Percentiles rank a stretch among this genome's conserved stretches.
phyloP scores from a whole-genome alignment of 37 sponge, comb jelly and placozoan species.

The Hexactinellida sp. region DNA sequence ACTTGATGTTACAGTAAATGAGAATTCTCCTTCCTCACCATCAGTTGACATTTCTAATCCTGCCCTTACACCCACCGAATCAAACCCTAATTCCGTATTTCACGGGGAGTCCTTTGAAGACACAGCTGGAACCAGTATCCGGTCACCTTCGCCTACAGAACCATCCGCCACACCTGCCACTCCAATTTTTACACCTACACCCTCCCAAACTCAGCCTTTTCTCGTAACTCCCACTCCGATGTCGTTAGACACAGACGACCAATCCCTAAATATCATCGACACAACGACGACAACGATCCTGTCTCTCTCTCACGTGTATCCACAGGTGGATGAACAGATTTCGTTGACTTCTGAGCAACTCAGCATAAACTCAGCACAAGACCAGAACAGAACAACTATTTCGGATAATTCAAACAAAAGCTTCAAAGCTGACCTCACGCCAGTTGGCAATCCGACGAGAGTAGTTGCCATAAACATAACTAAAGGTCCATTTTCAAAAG shows the following conservation, averaged over 20 bases:
- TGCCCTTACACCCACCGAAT: not conserved
- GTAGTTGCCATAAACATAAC: not conserved
- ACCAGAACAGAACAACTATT: not conserved
- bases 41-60: not conserved
- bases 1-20: not conserved
- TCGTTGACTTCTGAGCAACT: not conserved
- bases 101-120: not conserved
- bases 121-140: not conserved
- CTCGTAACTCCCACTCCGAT: not conserved
- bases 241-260: not conserved
- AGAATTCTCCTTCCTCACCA: not conserved
- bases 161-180: not conserved
- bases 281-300: not conserved
- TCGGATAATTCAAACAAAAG: not conserved
- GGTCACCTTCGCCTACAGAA: not conserved
- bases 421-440: not conserved
- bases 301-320: not conserved
- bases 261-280: not conserved
- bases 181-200: conserved; percentile 3
- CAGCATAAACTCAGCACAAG: not conserved
- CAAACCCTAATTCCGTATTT: not conserved
- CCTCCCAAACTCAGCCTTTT: not conserved
- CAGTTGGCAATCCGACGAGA: not conserved
- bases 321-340: not conserved
- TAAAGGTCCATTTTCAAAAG: not conserved